These are phyloP conservation scores for Aspidoscelis tigris DNA, from an alignment of 2,113 vertebrate species.

Conservation along the genomic window DNA sequence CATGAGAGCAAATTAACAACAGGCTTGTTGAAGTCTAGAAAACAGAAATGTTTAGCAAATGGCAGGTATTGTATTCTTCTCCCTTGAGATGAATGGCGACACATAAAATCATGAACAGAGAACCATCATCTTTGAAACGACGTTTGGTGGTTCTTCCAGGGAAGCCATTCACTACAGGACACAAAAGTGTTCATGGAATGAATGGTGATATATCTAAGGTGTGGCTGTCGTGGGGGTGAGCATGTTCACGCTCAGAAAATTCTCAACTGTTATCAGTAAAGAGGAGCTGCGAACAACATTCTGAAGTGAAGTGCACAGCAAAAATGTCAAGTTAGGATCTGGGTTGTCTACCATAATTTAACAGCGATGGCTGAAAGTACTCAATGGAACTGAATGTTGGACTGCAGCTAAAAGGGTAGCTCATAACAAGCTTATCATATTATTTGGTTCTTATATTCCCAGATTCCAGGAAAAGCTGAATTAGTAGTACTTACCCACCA, in stretches of 20 bases:
- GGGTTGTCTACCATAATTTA: neutral
- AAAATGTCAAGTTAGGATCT: neutral
- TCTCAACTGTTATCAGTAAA: neutral
- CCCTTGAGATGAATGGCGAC: neutral
- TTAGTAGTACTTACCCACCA: neutral
- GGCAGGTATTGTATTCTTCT: neutral
- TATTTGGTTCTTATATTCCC: neutral
- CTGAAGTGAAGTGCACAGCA: neutral
- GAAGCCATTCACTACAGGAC: neutral
- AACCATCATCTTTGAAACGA: neutral
- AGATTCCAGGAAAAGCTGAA: neutral
- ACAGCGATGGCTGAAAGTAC: neutral
- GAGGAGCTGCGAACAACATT: neutral
- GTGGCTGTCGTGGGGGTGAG: neutral
- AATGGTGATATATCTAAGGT: neutral
- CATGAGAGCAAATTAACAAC: neutral
- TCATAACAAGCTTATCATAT: neutral
- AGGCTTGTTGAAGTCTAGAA: neutral
- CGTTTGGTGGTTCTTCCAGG: neutral
- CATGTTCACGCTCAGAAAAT: neutral
- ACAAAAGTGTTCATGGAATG: neutral
- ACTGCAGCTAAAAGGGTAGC: neutral
- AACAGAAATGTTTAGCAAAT: neutral
- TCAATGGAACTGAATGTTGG: neutral
- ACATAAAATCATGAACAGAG: neutral